Evolutionary conservation across 2,888 invertebrate genomes (phyloP), one percentile per base, ranked within the genome.

Genomic region (Diarsia rubi): DNA sequence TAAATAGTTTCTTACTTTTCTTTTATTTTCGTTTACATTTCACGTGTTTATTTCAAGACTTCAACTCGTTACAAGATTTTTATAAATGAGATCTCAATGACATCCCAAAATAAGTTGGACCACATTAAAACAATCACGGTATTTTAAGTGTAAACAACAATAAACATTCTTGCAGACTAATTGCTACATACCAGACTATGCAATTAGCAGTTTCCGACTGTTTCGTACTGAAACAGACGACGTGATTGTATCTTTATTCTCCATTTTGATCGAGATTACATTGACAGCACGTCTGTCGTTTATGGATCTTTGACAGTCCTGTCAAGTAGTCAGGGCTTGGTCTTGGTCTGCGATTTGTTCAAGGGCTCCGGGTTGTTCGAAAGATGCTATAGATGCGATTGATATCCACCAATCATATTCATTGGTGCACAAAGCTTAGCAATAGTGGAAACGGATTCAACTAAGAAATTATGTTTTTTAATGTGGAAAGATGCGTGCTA

Each of bases 111-210:
- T 73, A 73, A 73, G 9, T 42, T 16, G 49, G 49, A 5, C 60
- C 49, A 31, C n/a, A 27, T 42, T n/a, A 19, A 73, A 73, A 73
- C 16, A 62, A 73, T 73, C 49, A 73, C 2, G 27, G 1, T 14
- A 24, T 1, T 31, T 60, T n/a, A 42, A n/a, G 9, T 19, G 47
- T 49, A 47, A n/a, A 73, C 42, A 60, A 31, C 6, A 69, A 49
- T 42, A 73, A 49, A 60, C n/a, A 73, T 60, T 73, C n/a, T n/a
- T n/a, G 27, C 16, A 9, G 12, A 60, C n/a, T 59, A 71, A n/a
- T 47, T 70, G 24, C 3, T 37, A 21, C n/a, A 11, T 59, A 16
- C 2, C 27, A 37, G 47, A 24, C 0, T 60, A 12, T 12, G 12
- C 59, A 47, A 27, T 31, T 19, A 11, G 2, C 16, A 12, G 27